Base-by-base conservation (phyloP, 2,888 invertebrate genomes). In the Caenorhabditis sp. region DNA sequence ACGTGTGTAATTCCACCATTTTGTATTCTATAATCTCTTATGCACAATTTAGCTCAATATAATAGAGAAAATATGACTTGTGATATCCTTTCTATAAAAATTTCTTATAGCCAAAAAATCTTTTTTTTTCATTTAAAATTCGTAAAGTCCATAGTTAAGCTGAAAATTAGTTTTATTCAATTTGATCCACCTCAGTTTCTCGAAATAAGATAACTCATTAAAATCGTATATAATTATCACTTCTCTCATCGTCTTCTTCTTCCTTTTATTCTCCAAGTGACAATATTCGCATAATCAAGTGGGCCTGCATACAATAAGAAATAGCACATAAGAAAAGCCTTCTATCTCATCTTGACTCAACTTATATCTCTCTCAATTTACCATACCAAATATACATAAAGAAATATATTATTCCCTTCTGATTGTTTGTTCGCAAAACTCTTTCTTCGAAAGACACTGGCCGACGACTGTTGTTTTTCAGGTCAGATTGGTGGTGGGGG, bases 231-330 rank as follows among this genome's bases (percentile, higher is more conserved):
- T 43, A 10, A 43, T 43, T 43, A 3, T 17, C 12, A 43, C 12
- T 43, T 43, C 43, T 12, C 17, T 17, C 43, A 43, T 43, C 43
- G 5, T 17, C 12, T 10, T 17, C 17, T 3, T 10, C 17, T 43
- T 43, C 17, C 43, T 43, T 17, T 43, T 43, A 43, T 43, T 43
- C 36, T 43, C 43, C 43, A 43, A 43, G 43, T 43, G 73, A 66
- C 68, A 68, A 73, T 73, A 73, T 68, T 68, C 73, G 63, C 57
- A 57, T 68, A 73, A 68, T 73, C 73, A 73, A 73, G 68, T 73
- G 73, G 68, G 20, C 20, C 27, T 38, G 50, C 68, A 65, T 64
- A 58, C 58, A 36, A 58, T 58, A 36, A 17, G 31, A 43, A 14
- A 17, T 43, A 43, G 43, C 43, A 43, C 43, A 43, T 43, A 17